phyloP scores from a whole-genome alignment of 2,888 invertebrate species.

The Heliconius sara region DNA sequence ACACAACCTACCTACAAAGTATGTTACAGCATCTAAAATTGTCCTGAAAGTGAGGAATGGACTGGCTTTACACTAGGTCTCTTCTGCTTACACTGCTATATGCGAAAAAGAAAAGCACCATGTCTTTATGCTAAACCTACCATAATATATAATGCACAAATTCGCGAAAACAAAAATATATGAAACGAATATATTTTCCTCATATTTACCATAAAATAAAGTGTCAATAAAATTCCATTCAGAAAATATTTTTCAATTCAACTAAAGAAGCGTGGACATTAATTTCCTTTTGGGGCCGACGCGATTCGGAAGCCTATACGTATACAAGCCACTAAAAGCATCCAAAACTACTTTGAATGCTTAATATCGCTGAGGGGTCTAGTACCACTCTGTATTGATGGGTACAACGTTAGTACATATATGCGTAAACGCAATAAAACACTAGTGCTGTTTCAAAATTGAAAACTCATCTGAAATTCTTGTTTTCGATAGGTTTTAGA shows the following conservation, averaged over 20 bases:
- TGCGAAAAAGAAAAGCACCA: too few species aligned
- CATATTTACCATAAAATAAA: background rate
- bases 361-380: slow-evolving; percentile 42
- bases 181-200: background rate
- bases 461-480: background rate
- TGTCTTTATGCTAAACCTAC: too few species aligned
- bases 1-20: too few species aligned
- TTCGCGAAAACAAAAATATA: too few species aligned
- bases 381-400: background rate
- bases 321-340: slow-evolving; percentile 42
- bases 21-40: too few species aligned
- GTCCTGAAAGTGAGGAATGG: too few species aligned
- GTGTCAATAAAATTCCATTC: slow-evolving; percentile 29
- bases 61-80: too few species aligned
- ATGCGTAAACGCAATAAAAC: slow-evolving; percentile 1
- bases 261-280: slow-evolving; percentile 54
- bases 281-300: slow-evolving; percentile 54
- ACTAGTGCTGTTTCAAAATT: background rate
- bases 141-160: too few species aligned
- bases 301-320: slow-evolving; percentile 47
- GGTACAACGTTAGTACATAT: background rate
- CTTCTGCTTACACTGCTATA: too few species aligned
- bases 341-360: slow-evolving; percentile 49
- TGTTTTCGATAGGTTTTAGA: background rate
- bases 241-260: slow-evolving; percentile 52